These are phyloP conservation scores for Isurus oxyrinchus DNA, from an alignment of 2,113 vertebrate genomes.

Conservation along the genomic window DNA sequence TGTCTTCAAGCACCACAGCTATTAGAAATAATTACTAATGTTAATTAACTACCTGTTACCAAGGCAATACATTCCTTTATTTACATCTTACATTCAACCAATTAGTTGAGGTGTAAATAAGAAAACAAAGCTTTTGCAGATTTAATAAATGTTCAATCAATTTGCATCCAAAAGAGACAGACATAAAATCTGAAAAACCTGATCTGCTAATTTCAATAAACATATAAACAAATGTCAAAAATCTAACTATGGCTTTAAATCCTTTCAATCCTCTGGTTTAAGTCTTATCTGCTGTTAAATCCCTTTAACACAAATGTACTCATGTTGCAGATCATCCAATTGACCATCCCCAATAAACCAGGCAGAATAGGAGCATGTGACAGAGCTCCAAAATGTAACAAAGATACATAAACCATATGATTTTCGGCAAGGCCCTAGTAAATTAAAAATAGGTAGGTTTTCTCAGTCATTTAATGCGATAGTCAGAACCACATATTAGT, in stretches of 20 bases:
- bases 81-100: constrained; percentile 24
- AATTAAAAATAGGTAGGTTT: background rate
- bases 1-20: background rate
- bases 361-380: background rate
- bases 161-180: background rate
- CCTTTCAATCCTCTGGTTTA: background rate
- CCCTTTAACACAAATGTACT: background rate
- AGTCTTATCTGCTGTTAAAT: background rate
- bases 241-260: background rate
- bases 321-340: background rate
- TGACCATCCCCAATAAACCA: background rate
- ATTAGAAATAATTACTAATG: background rate
- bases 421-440: background rate
- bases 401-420: background rate
- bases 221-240: background rate
- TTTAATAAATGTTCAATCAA: background rate
- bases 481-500: background rate
- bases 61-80: constrained; percentile 2
- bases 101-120: constrained; percentile 14
- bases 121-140: constrained; percentile 14
- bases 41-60: background rate
- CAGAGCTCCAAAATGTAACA: background rate
- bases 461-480: background rate
- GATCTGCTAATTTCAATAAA: background rate
- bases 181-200: background rate